A percentile compares a stretch with the other conserved stretches of the same genome.
phyloP scores from a whole-genome alignment of 2,797 vertebrate genomes.

The Cossypha caffra region DNA sequence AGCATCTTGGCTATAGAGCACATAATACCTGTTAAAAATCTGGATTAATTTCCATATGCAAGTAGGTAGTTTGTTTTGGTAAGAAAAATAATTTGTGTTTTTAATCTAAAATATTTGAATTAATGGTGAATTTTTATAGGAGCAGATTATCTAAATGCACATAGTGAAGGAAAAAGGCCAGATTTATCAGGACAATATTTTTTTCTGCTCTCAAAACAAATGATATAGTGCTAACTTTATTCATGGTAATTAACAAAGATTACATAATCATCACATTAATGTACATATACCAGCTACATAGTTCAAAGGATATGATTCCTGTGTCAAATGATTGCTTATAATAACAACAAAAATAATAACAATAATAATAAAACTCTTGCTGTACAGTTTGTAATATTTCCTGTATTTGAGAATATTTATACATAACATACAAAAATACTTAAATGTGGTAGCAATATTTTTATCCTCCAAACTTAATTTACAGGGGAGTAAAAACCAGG shows the following conservation, averaged over 20 bases:
- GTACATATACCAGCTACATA: constrained; percentile 43
- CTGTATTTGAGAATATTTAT: constrained; percentile 65
- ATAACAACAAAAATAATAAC: constrained; percentile 30
- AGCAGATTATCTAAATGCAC: constrained; percentile 2
- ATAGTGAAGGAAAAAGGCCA: background rate
- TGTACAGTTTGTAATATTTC: constrained; percentile 60
- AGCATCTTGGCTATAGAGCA: constrained; percentile 22
- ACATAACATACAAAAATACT: constrained; percentile 69
- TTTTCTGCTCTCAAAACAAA: background rate
- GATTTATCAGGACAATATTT: background rate
- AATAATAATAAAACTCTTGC: constrained; percentile 55
- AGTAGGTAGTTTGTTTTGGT: constrained; percentile 17
- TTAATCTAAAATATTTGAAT: background rate
- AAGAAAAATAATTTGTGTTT: constrained; percentile 6
- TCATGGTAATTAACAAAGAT: background rate
- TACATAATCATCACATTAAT: constrained; percentile 53
- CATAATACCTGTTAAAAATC: constrained; percentile 11
- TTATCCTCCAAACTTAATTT: constrained; percentile 52
- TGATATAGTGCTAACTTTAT: background rate
- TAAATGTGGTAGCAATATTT: constrained; percentile 49
- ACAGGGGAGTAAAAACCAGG: constrained; percentile 16
- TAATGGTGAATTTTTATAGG: background rate
- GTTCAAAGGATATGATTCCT: constrained; percentile 85
- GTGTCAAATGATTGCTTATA: constrained; percentile 69
- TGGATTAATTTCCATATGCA: constrained; percentile 7